Evolutionary conservation across 92 coral and sea anemone genomes (phyloP).

Genomic region (Plumapathes pennacea): DNA sequence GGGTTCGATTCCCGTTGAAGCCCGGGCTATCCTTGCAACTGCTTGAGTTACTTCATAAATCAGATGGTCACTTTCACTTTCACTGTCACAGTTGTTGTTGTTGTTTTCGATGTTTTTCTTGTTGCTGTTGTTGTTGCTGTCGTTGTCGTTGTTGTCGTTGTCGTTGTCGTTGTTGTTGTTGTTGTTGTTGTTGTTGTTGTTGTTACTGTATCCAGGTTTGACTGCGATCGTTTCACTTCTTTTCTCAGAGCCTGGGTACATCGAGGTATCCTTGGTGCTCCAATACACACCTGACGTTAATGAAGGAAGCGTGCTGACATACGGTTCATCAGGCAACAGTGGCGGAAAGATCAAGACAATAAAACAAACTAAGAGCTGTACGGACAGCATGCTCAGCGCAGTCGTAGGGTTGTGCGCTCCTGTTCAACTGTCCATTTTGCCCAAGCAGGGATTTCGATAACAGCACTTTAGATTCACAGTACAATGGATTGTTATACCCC

Average conservation of each 20-base stretch:
- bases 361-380: conserved; percentile 71
- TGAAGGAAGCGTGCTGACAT: conserved; percentile 62
- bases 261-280: conserved; percentile 80
- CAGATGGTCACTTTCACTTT: no score
- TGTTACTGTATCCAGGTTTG: not conserved
- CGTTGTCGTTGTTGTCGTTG: no score
- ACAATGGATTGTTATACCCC: no score
- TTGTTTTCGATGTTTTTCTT: no score
- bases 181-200: not conserved
- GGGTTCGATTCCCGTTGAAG: no score
- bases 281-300: conserved; percentile 82
- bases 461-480: no score
- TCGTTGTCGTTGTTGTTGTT: not conserved
- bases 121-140: no score
- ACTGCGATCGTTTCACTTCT: not conserved
- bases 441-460: no score
- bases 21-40: no score
- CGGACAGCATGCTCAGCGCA: conserved; percentile 76
- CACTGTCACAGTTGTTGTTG: no score
- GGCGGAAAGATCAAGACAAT: conserved; percentile 19
- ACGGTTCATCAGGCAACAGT: conserved; percentile 28
- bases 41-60: no score
- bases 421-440: conserved; percentile 84
- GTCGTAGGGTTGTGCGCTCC: conserved; percentile 85
- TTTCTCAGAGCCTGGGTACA: conserved; percentile 74